Evolutionary conservation across 2,888 invertebrate genomes (phyloP).

Genomic region (Spodoptera exigua): DNA sequence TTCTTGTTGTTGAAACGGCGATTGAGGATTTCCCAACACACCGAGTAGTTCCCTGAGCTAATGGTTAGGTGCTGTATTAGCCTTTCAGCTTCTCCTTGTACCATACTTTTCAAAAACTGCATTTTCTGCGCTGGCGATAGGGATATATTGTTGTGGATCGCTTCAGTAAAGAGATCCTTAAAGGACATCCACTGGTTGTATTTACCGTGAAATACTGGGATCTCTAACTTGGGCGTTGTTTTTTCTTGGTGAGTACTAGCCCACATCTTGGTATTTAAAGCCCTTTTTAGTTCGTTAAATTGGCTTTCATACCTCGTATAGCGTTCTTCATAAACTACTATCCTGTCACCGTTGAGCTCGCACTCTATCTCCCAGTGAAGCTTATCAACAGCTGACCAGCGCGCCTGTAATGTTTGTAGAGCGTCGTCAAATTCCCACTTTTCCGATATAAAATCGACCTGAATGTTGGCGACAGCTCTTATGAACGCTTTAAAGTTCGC

Average conservation of each 20-base stretch:
- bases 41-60: too few relatives aligned
- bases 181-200: conserved; percentile 8
- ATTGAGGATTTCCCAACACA: conserved; percentile 8
- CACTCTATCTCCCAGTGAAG: conserved; percentile 8
- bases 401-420: conserved; percentile 4
- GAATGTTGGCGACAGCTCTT: conserved; percentile 6
- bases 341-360: conserved; percentile 1
- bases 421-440: conserved; percentile 13
- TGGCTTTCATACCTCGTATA: conserved; percentile 2
- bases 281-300: not conserved
- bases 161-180: conserved; percentile 9
- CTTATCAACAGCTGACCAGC: conserved; percentile 4
- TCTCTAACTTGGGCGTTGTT: conserved; percentile 4
- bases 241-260: not conserved
- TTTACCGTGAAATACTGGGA: conserved; percentile 2
- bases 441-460: conserved; percentile 10
- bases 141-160: conserved; percentile 1
- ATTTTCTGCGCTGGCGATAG: conserved; percentile 5
- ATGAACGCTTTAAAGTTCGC: conserved; percentile 6
- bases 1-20: conserved; percentile 4
- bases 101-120: conserved; percentile 7
- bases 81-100: too few relatives aligned
- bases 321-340: conserved; percentile 4
- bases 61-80: too few relatives aligned
- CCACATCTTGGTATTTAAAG: conserved; percentile 10